Evolutionary conservation across 2,113 vertebrate species (phyloP).

Genomic region (Phyllostomus hastatus): DNA sequence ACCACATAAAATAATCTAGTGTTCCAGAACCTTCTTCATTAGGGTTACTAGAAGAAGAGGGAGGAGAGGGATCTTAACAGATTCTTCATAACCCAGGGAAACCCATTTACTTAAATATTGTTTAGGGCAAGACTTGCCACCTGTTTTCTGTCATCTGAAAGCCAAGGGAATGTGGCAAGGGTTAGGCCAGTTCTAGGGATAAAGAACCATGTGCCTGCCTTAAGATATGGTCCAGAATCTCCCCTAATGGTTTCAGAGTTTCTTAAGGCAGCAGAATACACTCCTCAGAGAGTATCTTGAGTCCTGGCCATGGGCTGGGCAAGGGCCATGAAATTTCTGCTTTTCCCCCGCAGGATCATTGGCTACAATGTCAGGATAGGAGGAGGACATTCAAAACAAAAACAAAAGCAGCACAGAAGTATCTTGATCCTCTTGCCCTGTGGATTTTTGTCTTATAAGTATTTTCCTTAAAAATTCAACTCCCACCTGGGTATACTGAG

Average conservation of each 20-base stretch:
- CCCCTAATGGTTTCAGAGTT: not conserved
- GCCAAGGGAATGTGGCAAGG: not conserved
- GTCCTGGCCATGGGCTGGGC: not conserved
- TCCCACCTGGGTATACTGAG: not conserved
- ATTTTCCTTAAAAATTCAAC: conserved; percentile 3
- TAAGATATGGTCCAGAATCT: not conserved
- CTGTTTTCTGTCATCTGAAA: not conserved
- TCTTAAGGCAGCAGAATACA: not conserved
- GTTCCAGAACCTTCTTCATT: not conserved
- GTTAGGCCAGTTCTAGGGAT: not conserved
- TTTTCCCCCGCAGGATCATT: not conserved
- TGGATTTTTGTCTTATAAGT: not conserved
- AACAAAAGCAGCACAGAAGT: not conserved
- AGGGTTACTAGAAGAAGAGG: not conserved
- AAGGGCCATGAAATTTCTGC: not conserved
- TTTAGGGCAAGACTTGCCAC: not conserved
- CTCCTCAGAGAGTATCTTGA: not conserved
- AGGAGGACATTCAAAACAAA: not conserved
- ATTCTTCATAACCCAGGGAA: not conserved
- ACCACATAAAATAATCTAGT: not conserved
- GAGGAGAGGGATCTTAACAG: not conserved
- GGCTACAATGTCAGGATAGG: not conserved
- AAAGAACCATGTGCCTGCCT: not conserved
- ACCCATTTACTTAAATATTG: not conserved
- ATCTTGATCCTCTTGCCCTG: not conserved